Evolutionary conservation across 2,797 vertebrate species (phyloP), one percentile per base, ranked within the genome.

Genomic region (Hemibagrus guttatus): DNA sequence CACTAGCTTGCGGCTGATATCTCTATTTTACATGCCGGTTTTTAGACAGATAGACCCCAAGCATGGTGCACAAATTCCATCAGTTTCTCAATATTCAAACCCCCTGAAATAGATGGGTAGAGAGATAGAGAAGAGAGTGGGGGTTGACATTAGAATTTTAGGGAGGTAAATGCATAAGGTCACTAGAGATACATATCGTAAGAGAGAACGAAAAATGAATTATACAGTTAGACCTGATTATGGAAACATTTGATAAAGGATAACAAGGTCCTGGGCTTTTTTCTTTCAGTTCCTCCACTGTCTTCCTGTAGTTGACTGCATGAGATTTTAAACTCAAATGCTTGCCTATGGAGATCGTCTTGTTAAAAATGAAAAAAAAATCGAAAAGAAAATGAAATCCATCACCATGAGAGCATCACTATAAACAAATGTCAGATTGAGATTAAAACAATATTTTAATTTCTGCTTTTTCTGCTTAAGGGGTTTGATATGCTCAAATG

Each of bases 41-140:
- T 83, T 86, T 92, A 89, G 92, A 92, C 87, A 91, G 90, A 92
- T 88, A 90, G 92, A 90, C 93, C 92, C 89, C 86, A 88, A 93
- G 91, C 90, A 91, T 92, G 91, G 92, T 91, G 90, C 94, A 94
- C 91, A 92, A 94, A 95, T 95, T 90, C 91, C 92, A 90, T 92
- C 92, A 91, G 94, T 93, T 93, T 88, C 75, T 91, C 92, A 92
- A 92, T 90, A 92, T 89, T 93, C 90, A 90, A 94, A 90, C 81
- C 92, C 85, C 46, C 49, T 89, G 89, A 90, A 90, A 89, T 39
- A 86, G 84, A 59, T 74, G 26, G 69, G 5, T 23, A 17, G 56
- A 5, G 71, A 84, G 88, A 54, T 68, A 28, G 56, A 84, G 35
- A 49, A 85, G 84, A 90, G 85, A 89, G 78, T 89, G 82, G 66